Base-by-base conservation (phyloP, 2,888 invertebrate species). In the Agrilus biguttatus region DNA sequence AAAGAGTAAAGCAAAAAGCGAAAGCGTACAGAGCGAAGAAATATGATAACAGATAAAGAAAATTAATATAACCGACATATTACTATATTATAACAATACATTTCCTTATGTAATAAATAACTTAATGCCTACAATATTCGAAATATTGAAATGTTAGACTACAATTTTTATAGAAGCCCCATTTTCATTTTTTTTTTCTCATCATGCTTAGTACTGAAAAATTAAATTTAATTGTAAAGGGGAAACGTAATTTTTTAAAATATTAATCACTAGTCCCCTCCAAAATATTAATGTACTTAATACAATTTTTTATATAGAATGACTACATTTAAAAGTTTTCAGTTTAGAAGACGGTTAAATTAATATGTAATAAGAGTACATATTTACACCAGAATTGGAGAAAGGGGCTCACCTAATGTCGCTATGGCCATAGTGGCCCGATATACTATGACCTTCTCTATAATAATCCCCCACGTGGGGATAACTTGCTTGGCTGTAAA, bases 401-500 rank as follows among this genome's bases (percentile, higher is more conserved):
- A 42, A 46, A 46, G 45, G 47, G 49, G 50, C 65, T 66, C 62
- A 67, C 67, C 67, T 67, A 60, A 65, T 61, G 48, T 60, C 61
- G 47, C 66, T 65, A 47, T 63, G 58, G 54, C 60, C 63, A 51
- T 66, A 66, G 61, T 62, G 60, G 61, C 60, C 60, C 42, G 63
- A 60, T 47, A 60, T 52, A 51, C 61, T 62, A 55, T 59, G 57
- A 42, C 52, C 57, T 62, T 71, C 58, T 67, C 71, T 55, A 62
- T 68, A 55, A 66, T 67, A 64, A 55, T 59, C 59, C 43, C 55
- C 57, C 47, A 57, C 42, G 44, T 61, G 59, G 39, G 58, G 54
- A 51, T 57, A 54, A 53, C 61, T 63, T 50, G 60, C 48, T 51
- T 65, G 65, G 53, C 63, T 65, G 59, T 67, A 67, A 66, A 63